A percentile compares a stretch with the other conserved stretches of the same genome.
phyloP scores from a whole-genome alignment of 2,797 vertebrate species.

The Clarias fuscus region DNA sequence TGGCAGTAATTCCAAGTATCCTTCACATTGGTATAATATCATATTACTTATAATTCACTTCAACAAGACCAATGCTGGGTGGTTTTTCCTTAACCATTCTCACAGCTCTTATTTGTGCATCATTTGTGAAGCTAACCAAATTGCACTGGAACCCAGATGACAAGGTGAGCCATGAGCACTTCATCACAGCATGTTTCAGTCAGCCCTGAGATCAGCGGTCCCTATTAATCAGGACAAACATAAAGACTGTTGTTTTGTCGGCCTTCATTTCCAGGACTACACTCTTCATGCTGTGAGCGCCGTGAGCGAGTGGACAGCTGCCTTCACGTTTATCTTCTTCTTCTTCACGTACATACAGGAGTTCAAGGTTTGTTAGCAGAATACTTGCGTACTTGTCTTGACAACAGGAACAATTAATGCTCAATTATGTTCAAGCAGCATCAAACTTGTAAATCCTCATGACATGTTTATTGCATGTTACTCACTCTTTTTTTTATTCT shows the following conservation, averaged over 20 bases:
- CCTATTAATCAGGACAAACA: no score
- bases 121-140: constrained; percentile 68
- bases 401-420: not conserved
- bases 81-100: constrained; percentile 51
- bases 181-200: not conserved
- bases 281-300: constrained; percentile 79
- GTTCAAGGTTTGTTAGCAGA: constrained; percentile 83
- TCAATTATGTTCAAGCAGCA: not conserved
- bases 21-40: constrained; percentile 65
- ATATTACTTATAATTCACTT: not conserved
- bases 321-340: constrained; percentile 91
- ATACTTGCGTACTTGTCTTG: not conserved
- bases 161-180: constrained; percentile 71
- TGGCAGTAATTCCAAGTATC: constrained; percentile 89
- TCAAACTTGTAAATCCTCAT: not conserved
- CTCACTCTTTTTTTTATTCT: constrained; percentile 36
- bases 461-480: not conserved
- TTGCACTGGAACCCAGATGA: constrained; percentile 77
- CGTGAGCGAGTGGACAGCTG: constrained; percentile 86
- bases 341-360: constrained; percentile 92
- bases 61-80: not conserved
- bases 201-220: not conserved
- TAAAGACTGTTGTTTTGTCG: not conserved
- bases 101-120: constrained; percentile 80
- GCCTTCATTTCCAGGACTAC: constrained; percentile 75